Evolutionary conservation across 2,797 vertebrate species (phyloP), one percentile per base, ranked within the genome.

Genomic region (Remorina albescens): DNA sequence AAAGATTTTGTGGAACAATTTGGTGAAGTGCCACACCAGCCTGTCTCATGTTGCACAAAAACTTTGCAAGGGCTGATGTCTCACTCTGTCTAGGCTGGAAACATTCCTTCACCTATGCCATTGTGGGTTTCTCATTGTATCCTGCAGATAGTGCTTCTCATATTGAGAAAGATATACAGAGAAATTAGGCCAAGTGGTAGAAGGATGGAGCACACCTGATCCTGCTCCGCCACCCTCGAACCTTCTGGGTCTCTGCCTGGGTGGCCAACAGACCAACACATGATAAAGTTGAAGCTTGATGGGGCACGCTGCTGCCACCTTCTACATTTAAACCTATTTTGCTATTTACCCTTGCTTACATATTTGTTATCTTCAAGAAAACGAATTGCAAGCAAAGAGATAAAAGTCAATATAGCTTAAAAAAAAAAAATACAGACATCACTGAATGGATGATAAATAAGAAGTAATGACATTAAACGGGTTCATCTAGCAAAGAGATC

Each of bases 1-100:
- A 91, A 88, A 91, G 88, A 93, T 90, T 93, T 93, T 91, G 78
- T 89, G 78, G 88, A 91, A 92, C 94, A 91, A 92, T 94, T 94
- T 94, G 82, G 89, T 93, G 80, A 94, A 94, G 92, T 91, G 91
- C 89, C 88, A 91, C 74, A 23, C 76, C 81, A 68, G 46, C 66
- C 63, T 11, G 63, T 90, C 91, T 95, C 91, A 21, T 15, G 83
- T 95, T 95, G 86, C 94, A 77, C 64, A 80, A 65, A 77, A 89
- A 84, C 67, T 65, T 89, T 80, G 78, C 57, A 67, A 61, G 30
- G 88, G 87, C 82, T 75, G 78, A 82, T 73, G 72, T 81, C 62
- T 83, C 86, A 82, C 82, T 84, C 78, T 59, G 70, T 71, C 67
- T 56, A 44, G 62, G 82, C 66, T 55, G 61, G 59, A 50, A 68